phyloP scores from a whole-genome alignment of 2,113 vertebrate genomes.

The human (Homo sapiens) region DNA sequence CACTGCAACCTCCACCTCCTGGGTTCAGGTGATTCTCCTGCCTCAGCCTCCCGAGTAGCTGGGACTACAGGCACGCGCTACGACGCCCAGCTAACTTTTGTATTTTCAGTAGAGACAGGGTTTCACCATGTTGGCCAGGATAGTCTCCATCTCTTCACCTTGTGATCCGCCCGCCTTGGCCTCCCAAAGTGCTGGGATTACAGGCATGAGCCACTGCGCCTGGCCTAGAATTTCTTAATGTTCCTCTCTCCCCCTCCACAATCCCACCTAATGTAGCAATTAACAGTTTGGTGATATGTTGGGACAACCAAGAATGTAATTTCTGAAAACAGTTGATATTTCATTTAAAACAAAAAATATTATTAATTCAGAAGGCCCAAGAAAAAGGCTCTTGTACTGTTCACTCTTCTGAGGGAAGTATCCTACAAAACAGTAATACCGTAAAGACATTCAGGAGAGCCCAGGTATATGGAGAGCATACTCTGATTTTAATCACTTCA shows the following conservation, averaged over 20 bases:
- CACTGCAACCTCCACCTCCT: too few relatives aligned
- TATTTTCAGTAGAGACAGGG: too few relatives aligned
- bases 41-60: too few relatives aligned
- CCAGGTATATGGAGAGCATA: not conserved
- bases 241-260: not conserved
- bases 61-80: too few relatives aligned
- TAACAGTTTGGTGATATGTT: not conserved
- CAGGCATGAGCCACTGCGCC: not conserved
- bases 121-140: too few relatives aligned
- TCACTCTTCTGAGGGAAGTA: not conserved
- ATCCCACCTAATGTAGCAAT: not conserved
- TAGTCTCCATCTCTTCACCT: too few relatives aligned
- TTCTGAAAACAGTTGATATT: not conserved
- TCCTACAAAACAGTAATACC: not conserved
- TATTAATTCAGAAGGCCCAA: not conserved
- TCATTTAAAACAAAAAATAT: not conserved
- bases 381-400: not conserved
- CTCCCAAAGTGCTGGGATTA: not conserved
- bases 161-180: not conserved
- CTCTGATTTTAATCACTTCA: not conserved
- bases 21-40: too few relatives aligned
- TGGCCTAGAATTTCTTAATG: not conserved
- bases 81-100: too few relatives aligned
- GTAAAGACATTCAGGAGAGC: not conserved
- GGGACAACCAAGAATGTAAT: not conserved